Conservation (phyloP, 2,888 invertebrate genomes). For the Tachystola acroxantha region DNA sequence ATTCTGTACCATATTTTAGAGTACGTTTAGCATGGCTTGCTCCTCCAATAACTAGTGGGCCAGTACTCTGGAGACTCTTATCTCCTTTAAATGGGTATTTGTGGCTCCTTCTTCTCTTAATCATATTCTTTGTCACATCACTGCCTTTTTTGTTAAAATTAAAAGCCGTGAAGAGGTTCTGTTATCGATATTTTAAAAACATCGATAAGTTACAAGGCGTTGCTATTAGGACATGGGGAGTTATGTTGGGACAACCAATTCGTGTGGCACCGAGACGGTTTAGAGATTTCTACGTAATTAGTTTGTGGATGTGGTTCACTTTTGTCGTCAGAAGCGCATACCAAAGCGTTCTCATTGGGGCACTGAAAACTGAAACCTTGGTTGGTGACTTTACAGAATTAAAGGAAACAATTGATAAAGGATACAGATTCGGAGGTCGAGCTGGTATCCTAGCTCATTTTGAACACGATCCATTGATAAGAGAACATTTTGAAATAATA, state of each 20-base stretch:
- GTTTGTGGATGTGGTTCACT: conserved; percentile 58
- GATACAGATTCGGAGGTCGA: conserved; percentile 48
- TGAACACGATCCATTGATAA: conserved; percentile 47
- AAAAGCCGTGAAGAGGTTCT: conserved; percentile 35
- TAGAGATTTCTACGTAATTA: conserved; percentile 52
- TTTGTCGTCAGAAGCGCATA: conserved; percentile 56
- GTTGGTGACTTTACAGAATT: conserved; percentile 44
- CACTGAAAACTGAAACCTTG: conserved; percentile 46
- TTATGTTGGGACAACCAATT: conserved; percentile 52
- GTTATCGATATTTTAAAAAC: conserved; percentile 37
- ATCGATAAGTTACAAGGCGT: conserved; percentile 37
- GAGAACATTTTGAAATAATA: conserved; percentile 38
- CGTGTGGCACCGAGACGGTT: conserved; percentile 44
- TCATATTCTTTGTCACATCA: conserved; percentile 39
- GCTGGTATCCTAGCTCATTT: conserved; percentile 47
- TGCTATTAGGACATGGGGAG: conserved; percentile 49
- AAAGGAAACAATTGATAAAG: conserved; percentile 39
- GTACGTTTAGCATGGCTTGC: conserved; percentile 52
- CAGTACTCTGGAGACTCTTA: conserved; percentile 48
- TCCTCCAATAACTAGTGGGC: conserved; percentile 42
- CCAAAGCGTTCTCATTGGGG: conserved; percentile 56
- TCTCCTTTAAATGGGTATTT: conserved; percentile 53
- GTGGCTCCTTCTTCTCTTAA: conserved; percentile 44
- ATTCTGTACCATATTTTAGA: conserved; percentile 49
- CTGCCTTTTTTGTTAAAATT: conserved; percentile 41